Base-by-base conservation (phyloP, 2,113 vertebrate genomes). In the Halichoerus grypus region DNA sequence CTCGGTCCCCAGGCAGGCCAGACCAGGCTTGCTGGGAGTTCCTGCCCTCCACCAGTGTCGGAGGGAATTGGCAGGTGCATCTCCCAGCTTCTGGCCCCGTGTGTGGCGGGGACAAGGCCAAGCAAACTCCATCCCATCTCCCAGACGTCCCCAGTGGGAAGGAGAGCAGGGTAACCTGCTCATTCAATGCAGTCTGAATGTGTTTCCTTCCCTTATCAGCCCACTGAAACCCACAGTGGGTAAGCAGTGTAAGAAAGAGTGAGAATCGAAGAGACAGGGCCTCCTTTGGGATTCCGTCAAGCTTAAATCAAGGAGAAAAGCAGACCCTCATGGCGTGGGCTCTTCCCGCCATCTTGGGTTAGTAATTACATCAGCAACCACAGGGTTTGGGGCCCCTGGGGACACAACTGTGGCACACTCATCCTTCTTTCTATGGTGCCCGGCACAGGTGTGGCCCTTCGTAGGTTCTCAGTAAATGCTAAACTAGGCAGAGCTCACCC, bases 221-320 rank as follows among this genome's bases (percentile, higher is more conserved):
- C 67, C 22, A 16, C 21, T 36, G 67, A 74, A 49, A 77, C 8
- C 31, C 69, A 67, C 10, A 0, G 51, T 4, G 8, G 14, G 26
- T 15, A 80, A 65, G 49, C 61, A 83, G 80, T 63, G 22, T 81
- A 82, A 65, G 71, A 87, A 89, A 86, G 55, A 71, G 53, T 18
- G 46, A 74, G 72, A 10, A 15, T 69, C 63, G 1, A 42, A 77
- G 36, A 33, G 8, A 83, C 59, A 79, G 33, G 21, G 3, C 31
- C 53, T 36, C n/a, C 76, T 72, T 53, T 10, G 39, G 26, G 46
- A 42, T n/a, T 10, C 22, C 14, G 22, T 71, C 10, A 59, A 80
- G 42, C 5, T 53, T 49, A 65, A 74, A 77, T 53, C 84, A 36
- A 91, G 12, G 53, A 91, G 88, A 77, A 97, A 74, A 90, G 16